Evolutionary conservation across 2,888 invertebrate genomes (phyloP).

Genomic region (Anaspis maculata): DNA sequence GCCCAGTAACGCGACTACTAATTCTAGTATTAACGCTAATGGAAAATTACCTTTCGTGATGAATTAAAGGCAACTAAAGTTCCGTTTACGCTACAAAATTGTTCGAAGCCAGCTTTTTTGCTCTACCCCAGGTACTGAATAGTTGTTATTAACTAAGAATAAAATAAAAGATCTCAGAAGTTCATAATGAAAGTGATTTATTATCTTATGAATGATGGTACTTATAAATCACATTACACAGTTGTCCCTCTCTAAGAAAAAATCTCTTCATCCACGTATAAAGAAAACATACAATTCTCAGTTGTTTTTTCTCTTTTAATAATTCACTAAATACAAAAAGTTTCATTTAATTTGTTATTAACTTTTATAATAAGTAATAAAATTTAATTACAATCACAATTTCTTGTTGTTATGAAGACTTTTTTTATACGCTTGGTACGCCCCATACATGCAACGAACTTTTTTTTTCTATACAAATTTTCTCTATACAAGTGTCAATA

Average conservation of each 20-base stretch:
- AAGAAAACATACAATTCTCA: conserved; percentile 29
- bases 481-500: neutral
- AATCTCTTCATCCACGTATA: conserved; percentile 29
- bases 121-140: too few species aligned
- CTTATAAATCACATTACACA: conserved; percentile 37
- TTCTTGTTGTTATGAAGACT: conserved; percentile 44
- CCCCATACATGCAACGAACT: conserved; percentile 35
- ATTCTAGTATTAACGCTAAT: too few species aligned
- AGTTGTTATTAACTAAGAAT: too few species aligned
- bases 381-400: conserved; percentile 43
- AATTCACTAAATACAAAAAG: conserved; percentile 43
- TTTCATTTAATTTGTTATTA: conserved; percentile 37
- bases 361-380: conserved; percentile 39
- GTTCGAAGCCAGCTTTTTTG: too few species aligned
- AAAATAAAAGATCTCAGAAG: too few species aligned
- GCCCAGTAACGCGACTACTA: too few species aligned
- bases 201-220: conserved; percentile 34
- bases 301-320: conserved; percentile 36
- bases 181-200: conserved; percentile 38
- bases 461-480: neutral
- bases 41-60: too few species aligned
- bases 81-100: too few species aligned
- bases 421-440: conserved; percentile 35
- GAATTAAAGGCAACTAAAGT: too few species aligned
- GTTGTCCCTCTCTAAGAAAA: conserved; percentile 35